These are phyloP conservation scores for zebrafish (Danio rerio) DNA, from an alignment of 2,113 vertebrate genomes.

Conservation along the genomic window GRCz12tu NC_133193.1:40282501-40283000, in stretches of 20 bases:
- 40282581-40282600: no score
- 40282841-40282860: not conserved
- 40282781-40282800: not conserved
- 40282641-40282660: not conserved
- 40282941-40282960: slow-evolving; percentile 45
- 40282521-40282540: no score
- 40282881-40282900: not conserved
- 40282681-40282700: no score
- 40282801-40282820: not conserved
- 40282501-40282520: no score
- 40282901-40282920: slow-evolving; percentile 5
- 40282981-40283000: slow-evolving; percentile 65
- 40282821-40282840: not conserved
- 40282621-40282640: not conserved
- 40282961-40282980: slow-evolving; percentile 54
- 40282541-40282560: no score
- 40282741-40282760: not conserved
- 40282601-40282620: no score
- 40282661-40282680: not conserved
- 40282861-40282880: slow-evolving; percentile 23
- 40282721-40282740: not conserved
- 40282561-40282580: no score
- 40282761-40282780: not conserved
- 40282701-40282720: no score
- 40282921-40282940: slow-evolving; percentile 35